Conservation (phyloP, 2,797 vertebrate genomes). For the Hypotaenidia philippensis region DNA sequence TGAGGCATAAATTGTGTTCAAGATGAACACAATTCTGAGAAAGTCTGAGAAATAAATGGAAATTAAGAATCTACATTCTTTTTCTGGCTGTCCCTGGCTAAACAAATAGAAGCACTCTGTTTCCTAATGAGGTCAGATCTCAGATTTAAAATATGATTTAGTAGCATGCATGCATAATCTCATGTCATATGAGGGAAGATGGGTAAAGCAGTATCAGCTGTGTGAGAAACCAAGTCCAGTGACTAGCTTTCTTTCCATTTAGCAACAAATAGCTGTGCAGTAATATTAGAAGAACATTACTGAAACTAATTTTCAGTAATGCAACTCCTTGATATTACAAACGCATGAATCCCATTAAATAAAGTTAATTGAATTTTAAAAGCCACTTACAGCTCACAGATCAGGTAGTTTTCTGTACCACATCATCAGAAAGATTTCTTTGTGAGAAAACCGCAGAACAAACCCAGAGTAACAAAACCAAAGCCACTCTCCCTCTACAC, state of each 20-base stretch:
- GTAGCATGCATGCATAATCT: not conserved
- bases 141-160: not conserved
- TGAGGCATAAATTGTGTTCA: not conserved
- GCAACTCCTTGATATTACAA: slow-evolving; percentile 69
- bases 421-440: slow-evolving; percentile 33
- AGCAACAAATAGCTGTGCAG: slow-evolving; percentile 57
- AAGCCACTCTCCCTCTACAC: not conserved
- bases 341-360: slow-evolving; percentile 71
- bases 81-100: not conserved
- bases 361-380: slow-evolving; percentile 79
- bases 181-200: not conserved
- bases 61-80: not conserved
- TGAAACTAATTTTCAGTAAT: slow-evolving; percentile 75
- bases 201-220: not conserved
- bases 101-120: not conserved
- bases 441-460: not conserved
- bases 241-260: slow-evolving; percentile 66
- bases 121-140: not conserved
- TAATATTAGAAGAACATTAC: slow-evolving; percentile 65
- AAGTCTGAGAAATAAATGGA: not conserved
- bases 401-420: slow-evolving; percentile 67
- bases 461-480: not conserved
- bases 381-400: slow-evolving; percentile 54
- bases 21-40: not conserved
- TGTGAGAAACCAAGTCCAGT: not conserved